Base-by-base conservation (phyloP, 2,888 invertebrate genomes). In the Macrosiphum euphorbiae region DNA sequence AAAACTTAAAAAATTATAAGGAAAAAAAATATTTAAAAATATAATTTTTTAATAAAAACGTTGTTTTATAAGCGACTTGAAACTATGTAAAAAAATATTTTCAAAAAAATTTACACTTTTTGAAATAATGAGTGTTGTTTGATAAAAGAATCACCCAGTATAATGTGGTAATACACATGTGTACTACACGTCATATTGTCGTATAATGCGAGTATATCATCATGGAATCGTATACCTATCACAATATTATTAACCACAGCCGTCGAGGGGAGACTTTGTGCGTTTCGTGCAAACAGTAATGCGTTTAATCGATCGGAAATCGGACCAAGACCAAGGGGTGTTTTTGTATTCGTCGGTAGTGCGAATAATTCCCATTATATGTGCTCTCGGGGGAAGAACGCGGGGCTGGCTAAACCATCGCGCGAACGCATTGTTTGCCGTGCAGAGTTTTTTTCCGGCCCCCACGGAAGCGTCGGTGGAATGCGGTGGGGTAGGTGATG, bases 241-340 rank as follows among this genome's bases (percentile, higher is more conserved):
- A 35, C 16, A 35, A 35, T 10, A 8, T 28, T 35, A 78, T 41
- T 8, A 20, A 78, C 35, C 8, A 78, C 35, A 8, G 20, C 20
- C 78, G 35, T 35, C n/a, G 35, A 35, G 2, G 35, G 20, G 35
- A 78, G 35, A 20, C 78, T n/a, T 1, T 67, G 4, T 3, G 8
- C 20, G n/a, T 78, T 78, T 35, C 78, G 78, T 78, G 78, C 20
- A 3, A 78, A 41, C 35, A 35, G 78, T 20, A 88, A 88, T 52
- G 88, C 35, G 55, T 41, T 88, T 41, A 88, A 88, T 88, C 88
- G 88, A 88, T 88, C 88, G 88, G 88, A 88, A 88, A 88, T 88
- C 55, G 55, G 55, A 41, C 88, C 88, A 20, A 78, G 78, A 78
- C 78, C 55, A 5, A 58, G 55, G 26, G 88, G 13, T 55, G 55